Evolutionary conservation across 2,888 invertebrate genomes (phyloP).

Genomic region (Trilocha varians): DNA sequence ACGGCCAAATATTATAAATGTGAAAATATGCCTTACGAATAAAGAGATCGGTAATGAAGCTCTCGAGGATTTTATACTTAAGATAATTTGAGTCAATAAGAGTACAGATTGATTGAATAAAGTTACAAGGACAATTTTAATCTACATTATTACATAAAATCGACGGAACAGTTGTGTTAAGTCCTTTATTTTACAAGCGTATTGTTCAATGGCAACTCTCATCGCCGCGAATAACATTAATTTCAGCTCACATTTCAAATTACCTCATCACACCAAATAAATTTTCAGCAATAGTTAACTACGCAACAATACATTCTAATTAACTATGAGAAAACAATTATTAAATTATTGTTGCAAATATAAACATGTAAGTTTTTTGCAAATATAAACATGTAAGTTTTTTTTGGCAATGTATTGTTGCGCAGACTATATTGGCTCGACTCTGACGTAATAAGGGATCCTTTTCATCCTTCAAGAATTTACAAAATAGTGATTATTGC

Average conservation of each 20-base stretch:
- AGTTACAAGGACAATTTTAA: too few species aligned
- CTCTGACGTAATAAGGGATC: too few species aligned
- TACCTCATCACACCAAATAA: slow-evolving; percentile 29
- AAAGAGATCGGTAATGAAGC: background rate
- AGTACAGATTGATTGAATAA: background rate
- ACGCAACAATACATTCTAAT: too few species aligned
- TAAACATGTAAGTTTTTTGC: too few species aligned
- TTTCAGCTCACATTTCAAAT: slow-evolving; percentile 35
- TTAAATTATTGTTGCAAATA: too few species aligned
- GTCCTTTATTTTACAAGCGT: slow-evolving; percentile 57
- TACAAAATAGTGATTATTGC: too few species aligned
- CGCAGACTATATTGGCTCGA: too few species aligned
- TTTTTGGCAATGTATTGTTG: too few species aligned
- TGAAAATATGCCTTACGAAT: background rate
- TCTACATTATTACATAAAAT: slow-evolving; percentile 21
- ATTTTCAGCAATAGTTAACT: too few species aligned
- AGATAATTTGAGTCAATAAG: background rate
- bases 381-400: too few species aligned
- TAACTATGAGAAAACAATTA: too few species aligned
- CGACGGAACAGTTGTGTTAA: slow-evolving; percentile 41
- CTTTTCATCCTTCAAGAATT: too few species aligned
- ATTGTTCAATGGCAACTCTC: slow-evolving; percentile 53
- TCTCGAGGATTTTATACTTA: background rate
- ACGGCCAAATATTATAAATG: background rate
- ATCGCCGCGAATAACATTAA: slow-evolving; percentile 34